These are phyloP conservation scores for Pyrrhia umbra DNA, from an alignment of 2,888 invertebrate genomes.

Conservation along the genomic window DNA sequence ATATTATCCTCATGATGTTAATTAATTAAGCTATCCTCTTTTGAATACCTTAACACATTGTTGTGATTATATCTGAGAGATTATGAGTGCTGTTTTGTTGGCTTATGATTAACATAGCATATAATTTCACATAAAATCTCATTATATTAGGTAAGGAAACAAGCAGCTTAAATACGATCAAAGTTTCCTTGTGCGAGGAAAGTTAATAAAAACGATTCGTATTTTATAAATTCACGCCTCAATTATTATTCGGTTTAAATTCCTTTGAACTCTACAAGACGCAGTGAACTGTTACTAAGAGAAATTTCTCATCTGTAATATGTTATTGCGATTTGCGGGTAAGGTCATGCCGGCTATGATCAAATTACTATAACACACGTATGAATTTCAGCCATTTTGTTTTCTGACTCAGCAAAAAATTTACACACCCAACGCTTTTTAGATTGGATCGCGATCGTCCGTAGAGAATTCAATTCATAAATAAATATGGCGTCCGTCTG, in stretches of 20 bases:
- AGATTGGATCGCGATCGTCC: slow-evolving; percentile 72
- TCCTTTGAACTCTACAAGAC: slow-evolving; percentile 21
- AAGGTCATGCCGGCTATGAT: slow-evolving; percentile 24
- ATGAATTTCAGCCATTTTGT: slow-evolving; percentile 49
- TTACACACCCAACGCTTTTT: slow-evolving; percentile 64
- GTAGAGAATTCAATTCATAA: slow-evolving; percentile 75
- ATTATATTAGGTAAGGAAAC: slow-evolving; percentile 2
- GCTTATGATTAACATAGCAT: slow-evolving; percentile 4
- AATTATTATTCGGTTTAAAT: slow-evolving; percentile 30
- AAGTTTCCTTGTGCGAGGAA: slow-evolving; percentile 18
- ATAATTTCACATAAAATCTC: slow-evolving; percentile 6
- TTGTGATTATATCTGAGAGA: slow-evolving; percentile 10
- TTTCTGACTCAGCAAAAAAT: slow-evolving; percentile 57
- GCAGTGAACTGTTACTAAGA: slow-evolving; percentile 17
- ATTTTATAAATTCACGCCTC: slow-evolving; percentile 24
- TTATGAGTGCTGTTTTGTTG: not conserved
- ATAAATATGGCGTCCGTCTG: slow-evolving; percentile 74
- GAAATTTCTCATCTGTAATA: slow-evolving; percentile 18
- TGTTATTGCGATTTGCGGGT: slow-evolving; percentile 13
- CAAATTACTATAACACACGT: slow-evolving; percentile 35
- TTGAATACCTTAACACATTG: slow-evolving; percentile 16
- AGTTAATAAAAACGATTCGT: slow-evolving; percentile 33
- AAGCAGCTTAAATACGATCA: slow-evolving; percentile 6
- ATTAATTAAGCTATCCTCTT: slow-evolving; percentile 44
- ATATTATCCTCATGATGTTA: slow-evolving; percentile 41